Base-by-base conservation (phyloP, 2,797 vertebrate species). In the Centroberyx gerrardi region DNA sequence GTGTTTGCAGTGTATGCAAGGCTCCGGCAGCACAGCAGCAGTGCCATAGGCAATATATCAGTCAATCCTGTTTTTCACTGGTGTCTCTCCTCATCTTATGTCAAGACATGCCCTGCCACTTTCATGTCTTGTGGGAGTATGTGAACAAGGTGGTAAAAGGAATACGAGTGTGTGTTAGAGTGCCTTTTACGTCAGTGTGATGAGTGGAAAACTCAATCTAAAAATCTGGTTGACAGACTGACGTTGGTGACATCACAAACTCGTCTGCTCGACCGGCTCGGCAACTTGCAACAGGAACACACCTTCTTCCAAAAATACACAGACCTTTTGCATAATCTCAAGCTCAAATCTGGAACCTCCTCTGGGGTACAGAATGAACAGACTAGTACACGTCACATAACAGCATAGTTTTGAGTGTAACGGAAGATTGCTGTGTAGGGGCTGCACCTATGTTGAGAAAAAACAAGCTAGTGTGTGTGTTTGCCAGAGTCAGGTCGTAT, bases 131-230 rank as follows among this genome's bases (percentile, higher is more conserved):
- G 38, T 73, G 51, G 53, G 65, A 88, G 70, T 62, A 44, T 28
- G 40, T n/a, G 15, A 80, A 79, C 62, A 15, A 56, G 54, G 62
- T 77, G 74, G 46, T 54, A 58, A 46, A 58, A 42, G 15, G 15
- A 22, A 8, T 1, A 46, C 15, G 27, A 40, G 66, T 22, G 52
- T 59, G 56, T 61, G 65, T 68, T 28, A 14, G 46, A 60, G 49
- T 40, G 61, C 44, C 18, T 61, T 89, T 78, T 80, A 87, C 90
- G 81, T 93, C 92, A 93, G 68, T 17, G 17, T 83, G 88, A 86
- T 80, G 80, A 82, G 87, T 90, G 93, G 92, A 93, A 93, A 94
- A 87, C 70, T 85, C 76, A 85, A 90, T 83, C 81, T 82, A 78
- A 66, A 84, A 77, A 85, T 86, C 76, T 74, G 66, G n/a, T 68